These are phyloP conservation scores for Trematomus bernacchii DNA, from an alignment of 2,797 vertebrate species.

Conservation along the genomic window DNA sequence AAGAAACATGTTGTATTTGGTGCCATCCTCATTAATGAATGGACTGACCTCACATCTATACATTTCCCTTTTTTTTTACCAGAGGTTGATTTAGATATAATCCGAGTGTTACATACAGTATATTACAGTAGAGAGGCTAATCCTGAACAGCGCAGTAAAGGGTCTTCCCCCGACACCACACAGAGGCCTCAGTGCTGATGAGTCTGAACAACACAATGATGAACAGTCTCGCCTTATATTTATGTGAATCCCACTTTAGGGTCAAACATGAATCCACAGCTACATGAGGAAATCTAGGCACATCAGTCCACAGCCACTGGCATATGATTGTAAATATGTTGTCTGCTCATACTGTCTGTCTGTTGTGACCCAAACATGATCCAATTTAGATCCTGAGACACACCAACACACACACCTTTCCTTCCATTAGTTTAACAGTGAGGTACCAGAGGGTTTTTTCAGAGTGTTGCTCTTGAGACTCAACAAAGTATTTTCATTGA, in stretches of 20 bases:
- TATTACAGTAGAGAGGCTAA: constrained; percentile 7
- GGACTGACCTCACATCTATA: background rate
- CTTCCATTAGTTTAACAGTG: constrained; percentile 11
- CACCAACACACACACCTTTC: background rate
- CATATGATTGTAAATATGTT: background rate
- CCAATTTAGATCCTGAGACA: constrained; percentile 4
- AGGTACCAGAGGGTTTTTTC: constrained; percentile 1
- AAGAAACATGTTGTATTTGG: constrained; percentile 6
- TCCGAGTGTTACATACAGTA: background rate
- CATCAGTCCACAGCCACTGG: background rate
- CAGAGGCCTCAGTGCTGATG: constrained; percentile 10
- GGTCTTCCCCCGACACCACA: constrained; percentile 4
- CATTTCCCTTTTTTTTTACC: constrained; percentile 21
- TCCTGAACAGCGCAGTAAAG: background rate
- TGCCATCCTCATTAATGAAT: background rate
- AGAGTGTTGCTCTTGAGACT: constrained; percentile 16
- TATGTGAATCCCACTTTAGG: constrained; percentile 17
- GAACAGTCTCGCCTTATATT: constrained; percentile 1
- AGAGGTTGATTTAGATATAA: constrained; percentile 5
- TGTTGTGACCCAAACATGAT: background rate
- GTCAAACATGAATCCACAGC: constrained; percentile 41
- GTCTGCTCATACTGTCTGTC: background rate
- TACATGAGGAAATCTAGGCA: constrained; percentile 16
- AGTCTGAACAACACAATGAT: constrained; percentile 18
- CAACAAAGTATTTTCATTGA: constrained; percentile 16